phyloP scores from a whole-genome alignment of 2,797 vertebrate species.

The Pelodytes ibericus region DNA sequence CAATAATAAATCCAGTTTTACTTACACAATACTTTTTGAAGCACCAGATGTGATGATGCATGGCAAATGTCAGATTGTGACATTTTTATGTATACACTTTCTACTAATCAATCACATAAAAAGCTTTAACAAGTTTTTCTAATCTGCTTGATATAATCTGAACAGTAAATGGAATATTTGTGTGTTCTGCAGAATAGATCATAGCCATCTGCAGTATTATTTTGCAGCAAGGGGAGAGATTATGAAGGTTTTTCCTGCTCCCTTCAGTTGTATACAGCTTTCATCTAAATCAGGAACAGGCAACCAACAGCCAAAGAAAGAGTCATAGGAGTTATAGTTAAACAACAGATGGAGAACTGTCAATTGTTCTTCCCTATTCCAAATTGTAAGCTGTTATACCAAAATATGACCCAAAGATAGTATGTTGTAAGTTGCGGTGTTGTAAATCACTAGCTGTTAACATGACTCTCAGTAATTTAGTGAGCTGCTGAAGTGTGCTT shows the following conservation, averaged over 20 bases:
- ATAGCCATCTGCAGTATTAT: conserved; percentile 64
- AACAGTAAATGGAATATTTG: conserved; percentile 59
- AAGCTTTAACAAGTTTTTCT: conserved; percentile 65
- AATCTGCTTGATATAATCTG: conserved; percentile 59
- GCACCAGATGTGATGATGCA: conserved; percentile 64
- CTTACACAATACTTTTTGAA: conserved; percentile 66
- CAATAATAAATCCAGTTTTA: conserved; percentile 65
- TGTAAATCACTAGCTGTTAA: conserved; percentile 16
- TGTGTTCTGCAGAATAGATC: conserved; percentile 60
- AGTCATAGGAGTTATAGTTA: neutral
- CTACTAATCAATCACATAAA: conserved; percentile 66
- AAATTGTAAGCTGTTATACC: neutral
- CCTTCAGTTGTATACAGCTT: neutral
- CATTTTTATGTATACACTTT: conserved; percentile 67
- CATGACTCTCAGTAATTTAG: conserved; percentile 3
- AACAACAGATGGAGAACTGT: neutral
- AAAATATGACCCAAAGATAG: conserved; percentile 12
- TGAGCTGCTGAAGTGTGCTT: neutral
- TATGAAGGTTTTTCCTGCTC: neutral
- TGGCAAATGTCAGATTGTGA: conserved; percentile 66
- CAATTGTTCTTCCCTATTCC: neutral
- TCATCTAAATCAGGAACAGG: conserved; percentile 5
- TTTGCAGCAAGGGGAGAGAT: conserved; percentile 57
- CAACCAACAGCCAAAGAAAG: neutral
- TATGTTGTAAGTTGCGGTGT: neutral